Conservation (phyloP, 1,140 invertebrate species). For the Leptinotarsa undecemlineata region DNA sequence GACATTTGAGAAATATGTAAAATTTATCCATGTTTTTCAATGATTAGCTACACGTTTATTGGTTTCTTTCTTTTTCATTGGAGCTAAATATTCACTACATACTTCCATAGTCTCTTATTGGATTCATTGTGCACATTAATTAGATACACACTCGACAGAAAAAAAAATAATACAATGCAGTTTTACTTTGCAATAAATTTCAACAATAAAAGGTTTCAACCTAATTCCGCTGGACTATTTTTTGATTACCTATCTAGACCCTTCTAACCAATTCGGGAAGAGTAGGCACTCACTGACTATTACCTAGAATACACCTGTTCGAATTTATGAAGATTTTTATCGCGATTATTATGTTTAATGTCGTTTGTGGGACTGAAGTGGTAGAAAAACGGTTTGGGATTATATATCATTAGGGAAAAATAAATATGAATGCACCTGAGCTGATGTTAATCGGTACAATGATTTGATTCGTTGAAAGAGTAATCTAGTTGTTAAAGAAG, state of each 20-base stretch:
- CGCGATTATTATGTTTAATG: slow-evolving; percentile 3
- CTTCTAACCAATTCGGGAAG: neutral
- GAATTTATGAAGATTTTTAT: slow-evolving; percentile 6
- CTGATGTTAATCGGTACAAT: neutral
- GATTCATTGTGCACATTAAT: too few species aligned
- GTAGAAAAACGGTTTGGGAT: slow-evolving; percentile 3
- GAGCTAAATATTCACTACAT: too few species aligned
- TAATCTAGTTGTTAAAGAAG: neutral
- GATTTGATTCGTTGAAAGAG: neutral
- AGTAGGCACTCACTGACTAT: neutral
- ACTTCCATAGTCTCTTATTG: too few species aligned
- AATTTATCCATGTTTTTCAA: too few species aligned
- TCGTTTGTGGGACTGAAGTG: neutral
- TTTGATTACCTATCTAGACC: neutral
- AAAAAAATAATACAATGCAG: too few species aligned
- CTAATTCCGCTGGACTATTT: too few species aligned
- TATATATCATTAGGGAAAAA: slow-evolving; percentile 4
- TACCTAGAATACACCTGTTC: neutral
- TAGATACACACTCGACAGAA: too few species aligned
- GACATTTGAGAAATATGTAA: too few species aligned
- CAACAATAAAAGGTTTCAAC: too few species aligned
- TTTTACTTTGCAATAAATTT: too few species aligned
- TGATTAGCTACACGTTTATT: too few species aligned
- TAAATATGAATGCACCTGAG: neutral
- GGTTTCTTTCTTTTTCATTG: too few species aligned